Base-by-base conservation (phyloP, 2,797 vertebrate genomes). In the Protonibea diacanthus region DNA sequence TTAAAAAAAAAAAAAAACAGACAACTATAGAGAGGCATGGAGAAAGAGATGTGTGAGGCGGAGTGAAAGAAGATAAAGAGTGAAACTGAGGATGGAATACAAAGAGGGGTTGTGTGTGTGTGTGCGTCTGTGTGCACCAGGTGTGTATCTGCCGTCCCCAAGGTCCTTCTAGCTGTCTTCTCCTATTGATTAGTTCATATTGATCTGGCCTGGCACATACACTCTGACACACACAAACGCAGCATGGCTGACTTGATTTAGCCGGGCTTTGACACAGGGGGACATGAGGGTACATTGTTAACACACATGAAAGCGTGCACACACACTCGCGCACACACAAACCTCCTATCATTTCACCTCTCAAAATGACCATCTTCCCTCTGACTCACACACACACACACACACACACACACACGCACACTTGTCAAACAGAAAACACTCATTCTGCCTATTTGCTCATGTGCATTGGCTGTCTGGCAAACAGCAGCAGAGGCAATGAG, bases 111-210 rank as follows among this genome's bases (percentile, higher is more conserved):
- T 49, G 61, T 58, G 53, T 38, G 66, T 59, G 56, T 38, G 20
- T 58, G 83, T 45, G 4, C n/a, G 76, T 58, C 67, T 67, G 82
- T 53, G 62, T 62, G 20, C 76, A 78, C 74, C 83, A 89, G 88
- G 88, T 91, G 91, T 91, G 72, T 88, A 77, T 87, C 82, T 87
- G 78, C 56, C 40, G 47, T 92, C 92, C 92, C 93, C 86, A 89
- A 88, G 91, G 93, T 92, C 92, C 93, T 92, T 89, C 91, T 87
- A 89, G 88, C 91, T 92, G 91, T 94, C 92, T 92, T 91, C 90
- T 92, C 84, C 84, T 89, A 93, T 94, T 90, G 93, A 94, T 94
- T 92, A 93, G 84, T 88, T 88, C 82, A 84, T 92, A 93, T 94
- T 94, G 92, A 94, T 93, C 87, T 80, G 78, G 81, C 79, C 71